Evolutionary conservation across 1,140 invertebrate genomes (phyloP).

Genomic region (Pissodes strobi): DNA sequence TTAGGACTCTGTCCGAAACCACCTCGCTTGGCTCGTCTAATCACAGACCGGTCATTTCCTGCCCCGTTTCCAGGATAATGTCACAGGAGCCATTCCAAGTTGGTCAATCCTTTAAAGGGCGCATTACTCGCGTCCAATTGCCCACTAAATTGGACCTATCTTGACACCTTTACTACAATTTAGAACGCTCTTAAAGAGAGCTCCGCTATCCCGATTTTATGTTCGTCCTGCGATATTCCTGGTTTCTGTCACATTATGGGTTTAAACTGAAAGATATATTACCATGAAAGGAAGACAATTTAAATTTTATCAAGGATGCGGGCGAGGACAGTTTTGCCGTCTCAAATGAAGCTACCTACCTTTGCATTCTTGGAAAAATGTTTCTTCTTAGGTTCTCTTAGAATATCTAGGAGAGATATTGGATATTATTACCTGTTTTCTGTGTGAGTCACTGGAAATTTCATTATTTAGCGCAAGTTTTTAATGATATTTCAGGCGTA

Average conservation of each 20-base stretch:
- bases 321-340: no score
- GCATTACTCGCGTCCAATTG: conserved; percentile 56
- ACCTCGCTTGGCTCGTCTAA: conserved; percentile 31
- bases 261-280: conserved; percentile 27
- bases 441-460: no score
- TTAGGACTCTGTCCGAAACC: conserved; percentile 32
- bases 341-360: no score
- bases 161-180: conserved; percentile 54
- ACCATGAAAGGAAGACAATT: not conserved
- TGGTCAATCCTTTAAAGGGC: conserved; percentile 55
- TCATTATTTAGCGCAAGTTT: no score
- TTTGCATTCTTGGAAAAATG: no score
- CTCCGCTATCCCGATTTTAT: conserved; percentile 26
- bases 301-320: conserved; percentile 3
- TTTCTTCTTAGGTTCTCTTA: no score
- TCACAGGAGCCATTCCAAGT: conserved; percentile 49
- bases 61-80: conserved; percentile 52
- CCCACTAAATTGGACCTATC: conserved; percentile 56
- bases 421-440: no score
- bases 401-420: no score
- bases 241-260: conserved; percentile 23
- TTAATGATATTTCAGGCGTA: no score
- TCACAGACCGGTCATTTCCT: conserved; percentile 43
- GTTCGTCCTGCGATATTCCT: conserved; percentile 28
- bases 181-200: conserved; percentile 41